Conservation (phyloP, 1,140 invertebrate species). For the Hypsibius dujardini region DNA sequence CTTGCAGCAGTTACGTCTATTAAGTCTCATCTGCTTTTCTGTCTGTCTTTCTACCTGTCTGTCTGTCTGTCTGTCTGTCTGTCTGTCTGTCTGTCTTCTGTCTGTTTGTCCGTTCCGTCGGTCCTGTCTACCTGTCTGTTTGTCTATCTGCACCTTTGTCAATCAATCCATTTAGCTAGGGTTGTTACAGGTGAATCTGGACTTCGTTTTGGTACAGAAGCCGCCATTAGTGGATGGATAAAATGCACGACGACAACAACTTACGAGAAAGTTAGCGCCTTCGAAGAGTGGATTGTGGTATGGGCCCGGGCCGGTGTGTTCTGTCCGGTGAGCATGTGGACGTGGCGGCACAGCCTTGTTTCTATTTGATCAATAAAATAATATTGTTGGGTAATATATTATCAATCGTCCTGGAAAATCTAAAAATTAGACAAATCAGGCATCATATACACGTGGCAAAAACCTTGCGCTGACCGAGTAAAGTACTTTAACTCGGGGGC, state of each 20-base stretch:
- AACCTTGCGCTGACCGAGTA: too few species aligned
- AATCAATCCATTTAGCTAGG: conserved; percentile 19
- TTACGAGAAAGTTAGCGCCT: not conserved
- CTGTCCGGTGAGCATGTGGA: conserved; percentile 67
- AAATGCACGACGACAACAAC: conserved; percentile 10
- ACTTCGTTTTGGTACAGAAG: conserved; percentile 14
- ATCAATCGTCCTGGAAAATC: conserved; percentile 18
- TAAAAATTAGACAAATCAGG: conserved; percentile 12
- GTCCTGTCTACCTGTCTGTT: not conserved
- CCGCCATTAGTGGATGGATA: not conserved
- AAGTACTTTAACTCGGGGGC: not conserved
- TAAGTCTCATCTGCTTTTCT: too few species aligned
- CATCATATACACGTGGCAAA: too few species aligned
- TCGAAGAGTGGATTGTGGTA: not conserved
- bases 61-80: too few species aligned
- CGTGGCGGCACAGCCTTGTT: conserved; percentile 40
- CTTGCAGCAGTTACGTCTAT: conserved; percentile 19
- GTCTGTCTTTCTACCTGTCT: too few species aligned
- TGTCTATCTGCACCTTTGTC: not conserved
- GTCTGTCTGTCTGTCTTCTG: too few species aligned
- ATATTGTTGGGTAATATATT: conserved; percentile 19
- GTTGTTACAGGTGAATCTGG: not conserved
- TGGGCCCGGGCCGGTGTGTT: conserved; percentile 39
- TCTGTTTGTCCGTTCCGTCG: not conserved
- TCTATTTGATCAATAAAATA: conserved; percentile 26